Percentiles rank a stretch among this genome's conserved stretches.
Evolutionary conservation across 2,797 vertebrate species (phyloP).

Genomic region (Cyclura pinguis): DNA sequence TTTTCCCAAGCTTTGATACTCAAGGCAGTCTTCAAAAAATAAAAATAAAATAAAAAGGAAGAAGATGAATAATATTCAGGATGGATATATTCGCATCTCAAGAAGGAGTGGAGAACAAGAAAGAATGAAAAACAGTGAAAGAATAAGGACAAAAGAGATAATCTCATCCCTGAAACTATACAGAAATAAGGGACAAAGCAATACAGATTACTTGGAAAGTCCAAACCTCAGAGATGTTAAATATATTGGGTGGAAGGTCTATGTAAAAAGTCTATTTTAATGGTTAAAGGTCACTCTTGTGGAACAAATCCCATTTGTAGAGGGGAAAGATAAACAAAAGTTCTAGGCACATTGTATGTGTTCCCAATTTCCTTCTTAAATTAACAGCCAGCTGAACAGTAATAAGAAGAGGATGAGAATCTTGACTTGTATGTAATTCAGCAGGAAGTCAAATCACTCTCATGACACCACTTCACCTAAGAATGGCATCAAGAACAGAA

Average conservation of each 20-base stretch:
- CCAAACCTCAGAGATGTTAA: neutral
- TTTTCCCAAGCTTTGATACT: too few species aligned
- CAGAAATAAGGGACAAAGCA: neutral
- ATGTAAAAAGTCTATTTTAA: neutral
- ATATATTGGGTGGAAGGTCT: accelerated
- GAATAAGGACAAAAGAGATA: neutral
- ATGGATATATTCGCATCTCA: neutral
- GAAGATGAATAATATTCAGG: neutral
- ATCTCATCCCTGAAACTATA: neutral
- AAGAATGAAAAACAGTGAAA: neutral
- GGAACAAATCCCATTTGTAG: slow-evolving; percentile 15
- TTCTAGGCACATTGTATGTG: slow-evolving; percentile 3
- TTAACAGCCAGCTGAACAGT: slow-evolving; percentile 35
- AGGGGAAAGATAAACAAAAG: slow-evolving; percentile 19
- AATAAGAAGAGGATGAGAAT: slow-evolving; percentile 33
- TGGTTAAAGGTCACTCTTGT: neutral
- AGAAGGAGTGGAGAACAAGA: neutral
- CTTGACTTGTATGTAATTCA: slow-evolving; percentile 35
- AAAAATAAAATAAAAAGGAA: too few species aligned
- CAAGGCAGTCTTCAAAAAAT: too few species aligned
- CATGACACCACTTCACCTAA: slow-evolving; percentile 29
- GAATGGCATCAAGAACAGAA: slow-evolving; percentile 40
- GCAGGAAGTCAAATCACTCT: slow-evolving; percentile 47
- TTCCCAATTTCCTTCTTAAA: slow-evolving; percentile 41
- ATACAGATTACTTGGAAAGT: neutral